phyloP scores from a whole-genome alignment of 2,888 invertebrate species.

The Zygaena filipendulae region DNA sequence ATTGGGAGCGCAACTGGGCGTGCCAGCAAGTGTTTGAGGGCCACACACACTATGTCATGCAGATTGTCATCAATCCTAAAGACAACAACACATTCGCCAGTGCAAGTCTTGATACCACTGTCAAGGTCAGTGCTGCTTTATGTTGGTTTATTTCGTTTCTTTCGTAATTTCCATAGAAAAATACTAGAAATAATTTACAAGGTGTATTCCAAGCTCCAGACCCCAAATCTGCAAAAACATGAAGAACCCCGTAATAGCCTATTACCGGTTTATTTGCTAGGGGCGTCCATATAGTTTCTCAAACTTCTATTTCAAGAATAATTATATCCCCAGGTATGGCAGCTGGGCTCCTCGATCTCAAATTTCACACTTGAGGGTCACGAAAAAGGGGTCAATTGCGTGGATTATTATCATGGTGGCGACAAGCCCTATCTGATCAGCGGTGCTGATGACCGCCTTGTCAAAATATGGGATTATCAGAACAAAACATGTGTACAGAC shows the following conservation, averaged over 20 bases:
- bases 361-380: conserved; percentile 99
- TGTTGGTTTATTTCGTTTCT: neutral
- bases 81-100: conserved; percentile 99
- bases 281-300: neutral
- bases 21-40: conserved; percentile 99
- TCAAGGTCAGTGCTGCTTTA: conserved; percentile 71
- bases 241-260: neutral
- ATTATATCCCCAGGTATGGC: conserved; percentile 97
- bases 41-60: conserved; percentile 99
- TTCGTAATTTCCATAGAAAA: no score
- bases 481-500: conserved; percentile 99
- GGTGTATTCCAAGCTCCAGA: no score
- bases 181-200: no score
- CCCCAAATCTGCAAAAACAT: neutral
- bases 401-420: conserved; percentile 98
- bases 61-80: conserved; percentile 98
- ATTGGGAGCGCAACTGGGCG: conserved; percentile 99
- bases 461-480: conserved; percentile 99
- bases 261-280: no score
- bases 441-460: conserved; percentile 96
- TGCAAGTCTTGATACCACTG: conserved; percentile 97
- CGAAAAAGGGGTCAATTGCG: conserved; percentile 98
- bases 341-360: conserved; percentile 95
- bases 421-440: conserved; percentile 99
- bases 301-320: no score